A percentile compares a stretch with the other conserved stretches of the same genome.
Conservation (phyloP, 2,888 invertebrate species). For the Drosophila helvetica region DNA sequence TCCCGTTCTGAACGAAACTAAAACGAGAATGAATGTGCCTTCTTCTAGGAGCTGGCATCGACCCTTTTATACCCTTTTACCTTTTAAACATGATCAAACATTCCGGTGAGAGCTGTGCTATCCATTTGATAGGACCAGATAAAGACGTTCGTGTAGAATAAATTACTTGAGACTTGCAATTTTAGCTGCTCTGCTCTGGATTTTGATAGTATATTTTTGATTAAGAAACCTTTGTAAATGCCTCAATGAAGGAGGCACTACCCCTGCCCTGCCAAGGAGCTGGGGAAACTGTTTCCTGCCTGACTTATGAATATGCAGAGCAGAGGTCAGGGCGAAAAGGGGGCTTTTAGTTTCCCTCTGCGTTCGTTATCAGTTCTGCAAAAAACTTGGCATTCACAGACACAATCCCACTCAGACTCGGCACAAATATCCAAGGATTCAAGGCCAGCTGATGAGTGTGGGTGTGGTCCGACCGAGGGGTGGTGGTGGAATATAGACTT, state of each 20-base stretch:
- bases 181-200: neutral
- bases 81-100: neutral
- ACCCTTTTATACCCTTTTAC: conserved; percentile 13
- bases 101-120: no score
- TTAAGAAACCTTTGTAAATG: neutral
- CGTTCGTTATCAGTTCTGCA: conserved; percentile 40
- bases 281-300: conserved; percentile 4
- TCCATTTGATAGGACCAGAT: neutral
- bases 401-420: conserved; percentile 37
- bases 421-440: conserved; percentile 23
- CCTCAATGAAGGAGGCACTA: neutral
- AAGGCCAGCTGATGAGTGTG: conserved; percentile 53
- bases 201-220: neutral
- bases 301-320: conserved; percentile 47
- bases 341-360: conserved; percentile 9
- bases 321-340: conserved; percentile 20
- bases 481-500: conserved; percentile 66
- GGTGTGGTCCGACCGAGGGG: conserved; percentile 18
- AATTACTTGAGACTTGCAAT: neutral
- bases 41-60: conserved; percentile 27
- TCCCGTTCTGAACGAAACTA: conserved; percentile 21
- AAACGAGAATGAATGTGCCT: conserved; percentile 30
- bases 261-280: neutral
- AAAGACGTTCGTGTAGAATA: neutral
- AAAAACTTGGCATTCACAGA: conserved; percentile 28